Conservation (phyloP, 2,797 vertebrate genomes). For the Fistularia tabacaria region DNA sequence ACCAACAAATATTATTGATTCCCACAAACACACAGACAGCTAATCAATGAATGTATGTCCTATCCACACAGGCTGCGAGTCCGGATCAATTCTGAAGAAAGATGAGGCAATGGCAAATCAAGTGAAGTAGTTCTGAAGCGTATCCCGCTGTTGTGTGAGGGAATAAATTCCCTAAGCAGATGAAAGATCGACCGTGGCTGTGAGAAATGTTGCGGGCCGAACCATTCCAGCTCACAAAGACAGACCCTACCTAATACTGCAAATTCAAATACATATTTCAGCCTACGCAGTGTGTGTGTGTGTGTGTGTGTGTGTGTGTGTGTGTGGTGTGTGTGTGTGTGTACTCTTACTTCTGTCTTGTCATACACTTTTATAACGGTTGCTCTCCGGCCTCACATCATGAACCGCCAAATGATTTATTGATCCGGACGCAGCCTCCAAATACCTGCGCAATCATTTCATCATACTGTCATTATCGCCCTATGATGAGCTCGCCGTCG, state of each 20-base stretch:
- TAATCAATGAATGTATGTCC: constrained; percentile 75
- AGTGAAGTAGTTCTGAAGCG: constrained; percentile 63
- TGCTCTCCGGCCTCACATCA: constrained; percentile 55
- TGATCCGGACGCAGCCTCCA: constrained; percentile 71
- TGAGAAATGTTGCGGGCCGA: constrained; percentile 34
- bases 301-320: not conserved
- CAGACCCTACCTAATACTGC: constrained; percentile 33
- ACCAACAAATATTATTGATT: constrained; percentile 77
- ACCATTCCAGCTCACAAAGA: constrained; percentile 33
- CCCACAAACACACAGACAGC: constrained; percentile 65
- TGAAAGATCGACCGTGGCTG: constrained; percentile 42
- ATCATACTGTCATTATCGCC: constrained; percentile 73
- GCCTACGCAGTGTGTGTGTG: not conserved
- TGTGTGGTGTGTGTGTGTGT: constrained; percentile 20
- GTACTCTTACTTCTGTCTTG: constrained; percentile 39
- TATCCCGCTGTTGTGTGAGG: constrained; percentile 56
- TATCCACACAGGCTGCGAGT: constrained; percentile 59
- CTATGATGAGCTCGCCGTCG: constrained; percentile 59
- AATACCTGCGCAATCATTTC: constrained; percentile 75
- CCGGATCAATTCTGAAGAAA: constrained; percentile 72
- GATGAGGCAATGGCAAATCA: constrained; percentile 71
- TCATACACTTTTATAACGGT: constrained; percentile 36
- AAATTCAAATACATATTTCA: constrained; percentile 41
- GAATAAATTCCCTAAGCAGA: constrained; percentile 57
- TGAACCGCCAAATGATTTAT: constrained; percentile 77